These are phyloP conservation scores for Lycocerus yunnanus DNA, from an alignment of 2,888 invertebrate genomes.

Conservation along the genomic window DNA sequence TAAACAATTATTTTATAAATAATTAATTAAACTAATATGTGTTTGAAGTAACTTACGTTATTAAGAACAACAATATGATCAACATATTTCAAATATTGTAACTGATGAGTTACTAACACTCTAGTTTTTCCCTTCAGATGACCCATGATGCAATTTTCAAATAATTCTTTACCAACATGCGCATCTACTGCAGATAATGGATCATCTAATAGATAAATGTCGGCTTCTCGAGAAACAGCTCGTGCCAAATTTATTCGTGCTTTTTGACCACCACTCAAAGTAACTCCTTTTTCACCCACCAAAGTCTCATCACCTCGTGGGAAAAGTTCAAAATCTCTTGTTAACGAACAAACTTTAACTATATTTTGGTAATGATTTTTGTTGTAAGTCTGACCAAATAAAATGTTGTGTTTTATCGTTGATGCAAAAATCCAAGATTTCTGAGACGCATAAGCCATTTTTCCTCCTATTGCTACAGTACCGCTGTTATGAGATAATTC, in stretches of 20 bases:
- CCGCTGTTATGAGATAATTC: slow-evolving; percentile 63
- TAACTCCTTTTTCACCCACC: slow-evolving; percentile 74
- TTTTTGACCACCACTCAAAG: slow-evolving; percentile 80
- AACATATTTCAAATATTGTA: slow-evolving; percentile 65
- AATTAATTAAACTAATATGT: too few relatives aligned
- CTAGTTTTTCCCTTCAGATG: slow-evolving; percentile 63
- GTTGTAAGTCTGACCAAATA: slow-evolving; percentile 64
- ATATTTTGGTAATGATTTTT: slow-evolving; percentile 57
- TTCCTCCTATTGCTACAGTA: slow-evolving; percentile 59
- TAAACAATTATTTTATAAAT: slow-evolving; percentile 38
- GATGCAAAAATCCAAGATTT: slow-evolving; percentile 69
- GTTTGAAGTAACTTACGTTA: slow-evolving; percentile 38
- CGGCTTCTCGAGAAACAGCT: slow-evolving; percentile 76
- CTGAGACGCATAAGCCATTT: slow-evolving; percentile 65
- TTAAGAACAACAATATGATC: slow-evolving; percentile 61
- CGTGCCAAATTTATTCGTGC: slow-evolving; percentile 79
- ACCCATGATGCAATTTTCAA: slow-evolving; percentile 70
- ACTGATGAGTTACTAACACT: slow-evolving; percentile 73
- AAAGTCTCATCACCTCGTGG: slow-evolving; percentile 60
- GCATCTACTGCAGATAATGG: slow-evolving; percentile 81
- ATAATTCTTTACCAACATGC: slow-evolving; percentile 76
- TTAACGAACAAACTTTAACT: slow-evolving; percentile 64
- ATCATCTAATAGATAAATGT: slow-evolving; percentile 79
- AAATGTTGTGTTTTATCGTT: slow-evolving; percentile 69
- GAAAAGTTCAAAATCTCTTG: slow-evolving; percentile 67